Evolutionary conservation across 2,113 vertebrate species (phyloP), one percentile per base, ranked within the genome.

Genomic region (Tachuris rubrigastra): DNA sequence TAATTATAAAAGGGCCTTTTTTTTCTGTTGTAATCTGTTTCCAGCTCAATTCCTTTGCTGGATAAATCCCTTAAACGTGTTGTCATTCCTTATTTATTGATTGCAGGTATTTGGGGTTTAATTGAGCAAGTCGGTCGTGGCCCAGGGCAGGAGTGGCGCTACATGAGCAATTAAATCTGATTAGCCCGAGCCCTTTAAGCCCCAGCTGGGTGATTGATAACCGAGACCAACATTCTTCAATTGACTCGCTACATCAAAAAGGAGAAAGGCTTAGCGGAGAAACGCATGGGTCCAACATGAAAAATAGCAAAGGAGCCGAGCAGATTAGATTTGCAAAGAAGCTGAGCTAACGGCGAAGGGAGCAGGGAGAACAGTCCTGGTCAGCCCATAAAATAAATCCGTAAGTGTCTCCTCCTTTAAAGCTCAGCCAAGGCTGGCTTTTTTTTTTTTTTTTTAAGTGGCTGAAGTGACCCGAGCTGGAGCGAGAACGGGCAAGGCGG

Each of bases 91-190:
- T 97, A 97, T 98, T 98, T 98, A 98, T 98, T 97, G 98, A 98
- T 98, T 98, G 98, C 97, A 97, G 98, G 97, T 97, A 98, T 98
- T 98, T 98, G 98, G 97, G 97, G 97, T 98, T 98, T 98, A 98
- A 98, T 98, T 98, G 98, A 98, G 98, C 98, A 98, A 97, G 97
- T 98, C 98, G 97, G 98, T 97, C 97, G 97, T 97, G 96, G 97
- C 98, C 98, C 97, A 96, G 97, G 98, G 98, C 98, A 97, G 97
- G 97, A 98, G 98, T 98, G 98, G 97, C 98, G 98, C 98, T 98
- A 98, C 98, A 98, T 96, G 98, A 98, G 98, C 98, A 98, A 98
- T 98, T 98, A 98, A 98, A 98, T 98, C 98, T 98, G 98, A 98
- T 98, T 98, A 98, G 98, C 96, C 98, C 96, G 97, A 97, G 97